Percentiles rank a stretch among this genome's conserved stretches.
phyloP scores from a whole-genome alignment of 2,113 vertebrate species.

The Polypterus senegalus region DNA sequence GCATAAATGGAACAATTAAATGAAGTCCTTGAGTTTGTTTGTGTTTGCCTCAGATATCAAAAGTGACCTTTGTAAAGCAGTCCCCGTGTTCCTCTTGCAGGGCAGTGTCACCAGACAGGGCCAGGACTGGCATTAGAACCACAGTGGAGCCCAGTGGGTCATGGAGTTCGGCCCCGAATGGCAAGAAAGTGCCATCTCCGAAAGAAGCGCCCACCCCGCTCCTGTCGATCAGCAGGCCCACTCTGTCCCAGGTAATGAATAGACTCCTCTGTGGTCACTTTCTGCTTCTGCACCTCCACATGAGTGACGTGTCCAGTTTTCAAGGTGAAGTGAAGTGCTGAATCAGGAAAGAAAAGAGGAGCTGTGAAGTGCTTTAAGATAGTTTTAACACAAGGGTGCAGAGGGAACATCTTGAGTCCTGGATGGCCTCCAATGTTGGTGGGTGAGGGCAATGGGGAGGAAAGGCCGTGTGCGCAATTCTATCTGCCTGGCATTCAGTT shows the following conservation, averaged over 20 bases:
- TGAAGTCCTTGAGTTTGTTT: background rate
- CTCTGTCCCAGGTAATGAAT: constrained; percentile 37
- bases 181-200: constrained; percentile 44
- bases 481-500: too few species aligned
- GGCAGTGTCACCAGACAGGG: constrained; percentile 67
- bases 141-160: constrained; percentile 31
- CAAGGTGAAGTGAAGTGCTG: background rate
- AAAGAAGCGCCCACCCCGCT: constrained; percentile 34
- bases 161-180: constrained; percentile 38
- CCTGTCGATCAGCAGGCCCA: constrained; percentile 26
- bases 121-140: constrained; percentile 40
- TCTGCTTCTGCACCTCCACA: too few species aligned
- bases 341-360: background rate
- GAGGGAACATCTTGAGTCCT: background rate
- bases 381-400: too few species aligned
- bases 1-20: too few species aligned
- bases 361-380: too few species aligned
- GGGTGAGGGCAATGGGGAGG: too few species aligned
- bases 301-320: too few species aligned
- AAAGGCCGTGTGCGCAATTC: too few species aligned
- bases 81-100: constrained; percentile 30
- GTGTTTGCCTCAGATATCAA: too few species aligned
- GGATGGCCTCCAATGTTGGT: background rate
- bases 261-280: constrained; percentile 14
- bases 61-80: too few species aligned